Conservation (phyloP, 2,797 vertebrate species). For the Siniperca obscura region DNA sequence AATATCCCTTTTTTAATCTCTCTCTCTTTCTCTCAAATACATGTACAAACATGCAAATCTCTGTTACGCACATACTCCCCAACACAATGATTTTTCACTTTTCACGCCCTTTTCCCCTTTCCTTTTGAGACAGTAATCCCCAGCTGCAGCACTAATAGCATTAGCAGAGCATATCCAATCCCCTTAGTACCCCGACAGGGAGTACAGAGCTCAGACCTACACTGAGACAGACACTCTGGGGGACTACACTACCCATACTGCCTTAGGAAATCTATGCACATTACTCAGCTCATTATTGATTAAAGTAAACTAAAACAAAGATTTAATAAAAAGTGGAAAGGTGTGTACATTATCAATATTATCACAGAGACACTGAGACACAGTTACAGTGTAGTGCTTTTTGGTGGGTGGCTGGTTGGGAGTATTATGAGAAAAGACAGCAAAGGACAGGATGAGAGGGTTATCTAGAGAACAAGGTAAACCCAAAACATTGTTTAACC, state of each 20-base stretch:
- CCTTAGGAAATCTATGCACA: constrained; percentile 40
- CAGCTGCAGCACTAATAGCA: constrained; percentile 78
- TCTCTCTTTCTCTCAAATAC: constrained; percentile 37
- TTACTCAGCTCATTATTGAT: constrained; percentile 26
- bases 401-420: background rate
- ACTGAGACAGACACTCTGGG: constrained; percentile 55
- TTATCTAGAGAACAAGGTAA: background rate
- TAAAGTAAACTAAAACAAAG: constrained; percentile 31
- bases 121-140: constrained; percentile 80
- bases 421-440: background rate
- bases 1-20: constrained; percentile 46
- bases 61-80: constrained; percentile 46
- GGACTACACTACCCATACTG: constrained; percentile 75
- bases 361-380: background rate
- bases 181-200: constrained; percentile 68
- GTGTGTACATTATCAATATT: background rate
- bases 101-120: constrained; percentile 69
- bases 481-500: background rate
- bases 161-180: constrained; percentile 83
- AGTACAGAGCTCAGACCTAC: constrained; percentile 67
- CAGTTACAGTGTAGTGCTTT: background rate
- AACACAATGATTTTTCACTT: constrained; percentile 67
- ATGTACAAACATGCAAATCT: constrained; percentile 67
- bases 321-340: constrained; percentile 2
- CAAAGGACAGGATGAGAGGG: background rate